Percentiles rank a stretch among this genome's conserved stretches.
Evolutionary conservation across 2,113 vertebrate genomes (phyloP).

Genomic region (Atrichornis clamosus): DNA sequence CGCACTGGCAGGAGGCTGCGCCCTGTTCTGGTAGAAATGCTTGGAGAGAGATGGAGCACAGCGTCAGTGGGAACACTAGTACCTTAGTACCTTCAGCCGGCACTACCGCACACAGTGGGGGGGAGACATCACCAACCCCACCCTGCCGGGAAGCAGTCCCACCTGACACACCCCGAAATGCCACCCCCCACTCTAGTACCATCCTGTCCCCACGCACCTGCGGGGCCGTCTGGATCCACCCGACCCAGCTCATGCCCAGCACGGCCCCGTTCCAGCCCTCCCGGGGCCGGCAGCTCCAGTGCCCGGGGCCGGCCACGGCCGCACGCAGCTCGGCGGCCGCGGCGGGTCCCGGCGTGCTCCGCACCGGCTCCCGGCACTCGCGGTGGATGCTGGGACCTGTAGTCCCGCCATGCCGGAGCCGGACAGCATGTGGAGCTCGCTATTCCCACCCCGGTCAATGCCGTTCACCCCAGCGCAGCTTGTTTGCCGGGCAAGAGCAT

Average conservation of each 20-base stretch:
- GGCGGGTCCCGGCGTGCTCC: not conserved
- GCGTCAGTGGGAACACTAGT: not conserved
- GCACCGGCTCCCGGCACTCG: not conserved
- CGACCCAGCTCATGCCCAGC: conserved; percentile 36
- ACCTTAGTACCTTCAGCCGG: not conserved
- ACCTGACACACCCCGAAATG: not conserved
- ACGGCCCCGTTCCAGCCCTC: not conserved
- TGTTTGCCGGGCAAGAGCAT: not conserved
- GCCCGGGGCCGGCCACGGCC: not conserved
- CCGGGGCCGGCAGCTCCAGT: not conserved
- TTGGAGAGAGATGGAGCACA: conserved; percentile 53
- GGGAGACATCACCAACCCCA: not conserved
- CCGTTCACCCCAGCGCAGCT: not conserved
- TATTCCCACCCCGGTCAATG: not conserved
- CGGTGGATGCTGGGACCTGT: conserved; percentile 41
- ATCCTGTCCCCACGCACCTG: not conserved
- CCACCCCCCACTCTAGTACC: not conserved
- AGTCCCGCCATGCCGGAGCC: not conserved
- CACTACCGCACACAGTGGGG: accelerated
- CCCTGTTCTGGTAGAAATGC: conserved; percentile 91
- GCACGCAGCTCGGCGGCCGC: not conserved
- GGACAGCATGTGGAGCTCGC: not conserved
- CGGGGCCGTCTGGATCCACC: conserved; percentile 5
- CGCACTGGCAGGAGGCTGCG: conserved; percentile 83
- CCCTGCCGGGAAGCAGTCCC: accelerated